Base-by-base conservation (phyloP, 2,888 invertebrate species). In the Chalcis sispes region DNA sequence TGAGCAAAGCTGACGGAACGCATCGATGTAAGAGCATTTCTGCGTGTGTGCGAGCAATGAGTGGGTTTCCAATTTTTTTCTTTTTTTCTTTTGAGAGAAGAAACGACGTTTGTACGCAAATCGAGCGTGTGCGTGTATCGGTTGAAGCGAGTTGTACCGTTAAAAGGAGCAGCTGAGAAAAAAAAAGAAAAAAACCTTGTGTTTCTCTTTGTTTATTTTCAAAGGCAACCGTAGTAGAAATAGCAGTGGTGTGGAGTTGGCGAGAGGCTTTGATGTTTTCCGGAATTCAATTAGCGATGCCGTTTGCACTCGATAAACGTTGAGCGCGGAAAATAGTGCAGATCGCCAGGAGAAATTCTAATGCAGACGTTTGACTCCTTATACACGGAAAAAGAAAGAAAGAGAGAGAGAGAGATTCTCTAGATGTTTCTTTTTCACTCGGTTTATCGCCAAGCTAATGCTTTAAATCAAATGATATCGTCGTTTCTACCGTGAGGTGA, bases 111-210 rank as follows among this genome's bases (percentile, higher is more conserved):
- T 40, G 13, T 32, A 54, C 58, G 48, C 27, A 25, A 5, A 48
- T 29, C 56, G 46, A 29, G 10, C 15, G 18, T 13, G 32, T 5
- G 32, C 3, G 32, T 29, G 48, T 73, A 54, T 59, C 48, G 58
- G 65, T 40, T 32, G 65, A 36, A 48, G 50, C 71, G 42, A 52
- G 40, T 20, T 8, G 20, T 73, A 66, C 73, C 73, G 73, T 73
- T 73, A 73, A 64, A n/a, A 48, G 50, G 15, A 73, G 66, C 73
- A 73, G 59, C 73, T 73, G 66, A 61, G 73, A n/a, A 27, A 42
- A 42, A 15, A 7, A 2, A 2, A 42, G 15, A 4, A 4, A 42
- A 15, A 20, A 1, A 29, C 23, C 65, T 52, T 50, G 27, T 40
- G 52, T 46, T 5, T 25, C 62, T 27, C 7, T 62, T 8, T 20